Evolutionary conservation across 2,888 invertebrate species (phyloP), one percentile per base, ranked within the genome.

Genomic region (Dascillus cervinus): DNA sequence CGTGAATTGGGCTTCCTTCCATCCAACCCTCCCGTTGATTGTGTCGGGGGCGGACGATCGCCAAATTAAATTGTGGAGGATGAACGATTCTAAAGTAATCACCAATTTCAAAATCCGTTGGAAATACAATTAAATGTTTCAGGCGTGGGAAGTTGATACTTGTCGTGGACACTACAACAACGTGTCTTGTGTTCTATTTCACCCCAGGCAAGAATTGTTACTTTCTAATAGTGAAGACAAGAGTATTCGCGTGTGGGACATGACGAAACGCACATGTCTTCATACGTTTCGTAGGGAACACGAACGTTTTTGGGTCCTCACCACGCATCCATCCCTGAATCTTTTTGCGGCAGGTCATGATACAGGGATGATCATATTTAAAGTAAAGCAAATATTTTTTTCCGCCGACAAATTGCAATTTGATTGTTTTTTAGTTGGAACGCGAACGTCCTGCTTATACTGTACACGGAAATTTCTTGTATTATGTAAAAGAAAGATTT

Each of bases 141-240:
- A 83, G 73, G 97, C 96, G 0, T 97, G 96, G 96, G 97, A 98
- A 62, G 91, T 98, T 22, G 98, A 99, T 66, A 94, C 96, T 0
- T 98, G 96, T 53, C 81, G 98, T n/a, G 98, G 98, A 0, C 98
- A 98, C 63, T 98, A 97, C 72, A 95, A 97, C 72, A 99, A 99
- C 64, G 97, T 98, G 2, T 97, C 96, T 0, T 96, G 96, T 58
- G 94, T 89, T 0, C 66, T 95, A 23, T 98, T 98, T 69, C 97
- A 98, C 67, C 96, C 98, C 1, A 75, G 94, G 10, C 92, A 96
- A 62, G 98, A 99, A 58, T 71, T 97, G 14, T 90, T 99, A 39
- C 69, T 99, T 23, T 94, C 94, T 15, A 97, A 98, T 67, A 88
- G 96, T 10, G 98, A 98, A 65, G 97, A 98, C 69, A 94, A 90